Conservation (phyloP, 2,888 invertebrate genomes). For the Peribatodes rhomboidaria region DNA sequence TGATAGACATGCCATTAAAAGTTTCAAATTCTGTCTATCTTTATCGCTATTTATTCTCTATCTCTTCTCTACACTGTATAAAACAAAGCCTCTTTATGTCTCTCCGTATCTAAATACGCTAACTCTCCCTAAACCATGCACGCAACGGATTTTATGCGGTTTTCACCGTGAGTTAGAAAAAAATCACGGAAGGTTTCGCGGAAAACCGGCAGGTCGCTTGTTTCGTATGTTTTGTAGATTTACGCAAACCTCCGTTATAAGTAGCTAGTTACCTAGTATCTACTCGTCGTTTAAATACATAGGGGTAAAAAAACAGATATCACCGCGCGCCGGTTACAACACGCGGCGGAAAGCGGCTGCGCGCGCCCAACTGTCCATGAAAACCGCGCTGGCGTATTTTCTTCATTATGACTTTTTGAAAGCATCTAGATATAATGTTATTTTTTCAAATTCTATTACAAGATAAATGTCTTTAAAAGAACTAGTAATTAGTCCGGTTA, state of each 20-base stretch:
- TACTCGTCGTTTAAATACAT: conserved; percentile 25
- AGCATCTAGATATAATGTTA: too few species aligned
- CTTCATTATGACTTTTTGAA: conserved; percentile 30
- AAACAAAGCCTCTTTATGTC: too few species aligned
- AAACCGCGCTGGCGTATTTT: conserved; percentile 50
- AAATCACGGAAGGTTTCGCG: too few species aligned
- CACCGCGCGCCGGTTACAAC: conserved; percentile 38
- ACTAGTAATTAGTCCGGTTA: too few species aligned
- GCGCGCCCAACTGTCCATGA: conserved; percentile 52
- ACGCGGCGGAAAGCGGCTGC: conserved; percentile 48
- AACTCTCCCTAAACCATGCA: too few species aligned
- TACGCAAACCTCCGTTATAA: conserved; percentile 22
- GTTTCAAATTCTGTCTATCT: background rate
- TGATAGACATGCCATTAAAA: background rate
- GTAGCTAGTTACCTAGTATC: background rate
- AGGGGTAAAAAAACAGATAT: conserved; percentile 39
- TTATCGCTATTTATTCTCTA: too few species aligned
- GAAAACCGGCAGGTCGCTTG: too few species aligned
- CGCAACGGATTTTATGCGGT: background rate
- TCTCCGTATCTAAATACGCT: too few species aligned
- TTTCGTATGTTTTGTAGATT: background rate
- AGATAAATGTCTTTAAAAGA: too few species aligned
- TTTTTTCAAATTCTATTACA: too few species aligned
- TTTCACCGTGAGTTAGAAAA: too few species aligned
- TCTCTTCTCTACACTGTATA: too few species aligned